phyloP scores from a whole-genome alignment of 2,888 invertebrate species.

The Drosophila paranaensis region DNA sequence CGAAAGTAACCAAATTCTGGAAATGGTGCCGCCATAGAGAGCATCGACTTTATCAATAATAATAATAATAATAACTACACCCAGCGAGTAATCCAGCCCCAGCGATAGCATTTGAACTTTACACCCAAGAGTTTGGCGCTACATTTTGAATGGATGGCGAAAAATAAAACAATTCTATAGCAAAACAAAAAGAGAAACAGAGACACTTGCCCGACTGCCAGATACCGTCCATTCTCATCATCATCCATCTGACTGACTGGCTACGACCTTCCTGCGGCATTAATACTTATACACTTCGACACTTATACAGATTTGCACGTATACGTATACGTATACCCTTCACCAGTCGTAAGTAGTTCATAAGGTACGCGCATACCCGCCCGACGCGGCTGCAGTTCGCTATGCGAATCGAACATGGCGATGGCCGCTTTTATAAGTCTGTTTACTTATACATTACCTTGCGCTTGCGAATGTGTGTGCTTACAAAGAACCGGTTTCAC shows the following conservation, averaged over 20 bases:
- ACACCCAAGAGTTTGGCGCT: conserved; percentile 10
- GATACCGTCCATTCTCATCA: conserved; percentile 3
- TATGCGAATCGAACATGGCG: conserved; percentile 13
- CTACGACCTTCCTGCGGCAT: conserved; percentile 5
- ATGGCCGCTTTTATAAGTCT: conserved; percentile 30
- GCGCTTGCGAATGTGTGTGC: conserved; percentile 7
- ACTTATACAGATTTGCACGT: too few relatives aligned
- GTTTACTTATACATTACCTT: conserved; percentile 13
- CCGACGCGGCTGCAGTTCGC: conserved; percentile 6
- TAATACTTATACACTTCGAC: not conserved
- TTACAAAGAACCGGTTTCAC: conserved; percentile 4
- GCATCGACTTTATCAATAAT: conserved; percentile 33
- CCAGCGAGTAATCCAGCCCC: conserved; percentile 14
- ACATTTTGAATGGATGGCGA: conserved; percentile 4
- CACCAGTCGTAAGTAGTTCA: conserved; percentile 19
- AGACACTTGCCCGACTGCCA: conserved; percentile 1
- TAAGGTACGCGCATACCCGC: conserved; percentile 11
- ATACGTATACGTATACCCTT: conserved; percentile 3
- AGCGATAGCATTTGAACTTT: conserved; percentile 42
- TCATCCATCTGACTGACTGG: not conserved
- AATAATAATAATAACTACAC: conserved; percentile 2
- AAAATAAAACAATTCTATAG: conserved; percentile 1
- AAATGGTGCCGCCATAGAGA: conserved; percentile 18
- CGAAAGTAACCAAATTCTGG: conserved; percentile 25
- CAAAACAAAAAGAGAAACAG: not conserved